phyloP scores from a whole-genome alignment of 2,797 vertebrate species.

The Trachops cirrhosus region DNA sequence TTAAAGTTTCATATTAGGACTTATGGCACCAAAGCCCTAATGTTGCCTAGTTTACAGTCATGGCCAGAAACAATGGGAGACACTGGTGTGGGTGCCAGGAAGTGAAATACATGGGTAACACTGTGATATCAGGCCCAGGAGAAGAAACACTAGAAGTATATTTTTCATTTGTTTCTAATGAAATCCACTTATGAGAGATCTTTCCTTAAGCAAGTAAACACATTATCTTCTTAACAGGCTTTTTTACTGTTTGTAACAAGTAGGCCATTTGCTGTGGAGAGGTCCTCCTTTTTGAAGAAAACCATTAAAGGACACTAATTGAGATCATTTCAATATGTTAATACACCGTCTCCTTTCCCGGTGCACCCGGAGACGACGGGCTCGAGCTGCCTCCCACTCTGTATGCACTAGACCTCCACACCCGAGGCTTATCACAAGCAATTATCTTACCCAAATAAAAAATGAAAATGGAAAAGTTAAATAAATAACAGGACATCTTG shows the following conservation, averaged over 20 bases:
- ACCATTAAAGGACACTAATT: conserved; percentile 78
- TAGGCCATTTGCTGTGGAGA: conserved; percentile 74
- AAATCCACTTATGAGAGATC: conserved; percentile 64
- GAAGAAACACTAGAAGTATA: conserved; percentile 30
- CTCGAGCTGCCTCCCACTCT: conserved; percentile 68
- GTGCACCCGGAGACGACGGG: conserved; percentile 66
- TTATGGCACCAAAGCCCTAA: background rate
- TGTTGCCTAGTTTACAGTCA: background rate
- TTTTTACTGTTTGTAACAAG: background rate
- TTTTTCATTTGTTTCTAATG: conserved; percentile 61
- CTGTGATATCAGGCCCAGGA: rapidly evolving
- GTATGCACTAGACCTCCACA: conserved; percentile 76
- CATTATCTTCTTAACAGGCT: conserved; percentile 66
- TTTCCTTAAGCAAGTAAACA: conserved; percentile 74
- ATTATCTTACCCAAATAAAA: conserved; percentile 89
- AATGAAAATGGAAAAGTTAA: conserved; percentile 87
- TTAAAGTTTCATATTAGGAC: background rate
- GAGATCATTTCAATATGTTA: conserved; percentile 85
- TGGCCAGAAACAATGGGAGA: background rate
- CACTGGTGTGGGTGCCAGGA: background rate
- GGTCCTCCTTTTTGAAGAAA: conserved; percentile 77
- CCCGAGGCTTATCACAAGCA: conserved; percentile 83
- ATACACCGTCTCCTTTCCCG: conserved; percentile 74
- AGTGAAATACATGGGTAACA: background rate
- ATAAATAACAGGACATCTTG: conserved; percentile 85